These are phyloP conservation scores for Acronicta aceris DNA, from an alignment of 2,888 invertebrate species.

Conservation along the genomic window DNA sequence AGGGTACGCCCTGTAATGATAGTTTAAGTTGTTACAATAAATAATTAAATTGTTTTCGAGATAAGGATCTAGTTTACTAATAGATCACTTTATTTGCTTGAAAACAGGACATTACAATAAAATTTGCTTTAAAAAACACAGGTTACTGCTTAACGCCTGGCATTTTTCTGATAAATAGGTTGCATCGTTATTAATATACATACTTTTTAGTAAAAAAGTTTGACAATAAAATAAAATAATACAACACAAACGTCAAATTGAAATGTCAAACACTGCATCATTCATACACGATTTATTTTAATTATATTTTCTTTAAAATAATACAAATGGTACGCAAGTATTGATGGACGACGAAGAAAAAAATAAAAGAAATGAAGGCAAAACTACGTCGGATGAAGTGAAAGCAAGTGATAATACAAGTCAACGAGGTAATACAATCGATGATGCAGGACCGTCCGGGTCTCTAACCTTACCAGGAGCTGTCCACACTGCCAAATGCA, in stretches of 20 bases:
- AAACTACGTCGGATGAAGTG: constrained; percentile 59
- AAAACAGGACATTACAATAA: too few relatives aligned
- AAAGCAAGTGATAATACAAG: constrained; percentile 48
- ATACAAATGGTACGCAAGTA: constrained; percentile 71
- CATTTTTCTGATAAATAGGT: too few relatives aligned
- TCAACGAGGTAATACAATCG: constrained; percentile 46
- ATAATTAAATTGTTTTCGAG: too few relatives aligned
- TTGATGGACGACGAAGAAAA: constrained; percentile 81
- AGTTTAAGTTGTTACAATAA: too few relatives aligned
- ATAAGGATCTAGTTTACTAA: too few relatives aligned
- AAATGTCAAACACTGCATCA: constrained; percentile 55
- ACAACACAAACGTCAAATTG: constrained; percentile 52
- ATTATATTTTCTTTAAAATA: constrained; percentile 63
- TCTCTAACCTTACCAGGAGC: constrained; percentile 73
- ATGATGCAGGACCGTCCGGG: constrained; percentile 81
- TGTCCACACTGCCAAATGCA: constrained; percentile 57
- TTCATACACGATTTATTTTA: constrained; percentile 58
- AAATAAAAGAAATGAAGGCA: constrained; percentile 61
- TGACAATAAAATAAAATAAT: constrained; percentile 26
- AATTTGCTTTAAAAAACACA: too few relatives aligned
- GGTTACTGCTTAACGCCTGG: too few relatives aligned
- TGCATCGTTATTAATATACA: background rate
- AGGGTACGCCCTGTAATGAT: too few relatives aligned
- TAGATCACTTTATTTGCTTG: too few relatives aligned
- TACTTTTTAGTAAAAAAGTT: constrained; percentile 11